Evolutionary conservation across 2,113 vertebrate genomes (phyloP).

Genomic region (Zosterops pallidus): DNA sequence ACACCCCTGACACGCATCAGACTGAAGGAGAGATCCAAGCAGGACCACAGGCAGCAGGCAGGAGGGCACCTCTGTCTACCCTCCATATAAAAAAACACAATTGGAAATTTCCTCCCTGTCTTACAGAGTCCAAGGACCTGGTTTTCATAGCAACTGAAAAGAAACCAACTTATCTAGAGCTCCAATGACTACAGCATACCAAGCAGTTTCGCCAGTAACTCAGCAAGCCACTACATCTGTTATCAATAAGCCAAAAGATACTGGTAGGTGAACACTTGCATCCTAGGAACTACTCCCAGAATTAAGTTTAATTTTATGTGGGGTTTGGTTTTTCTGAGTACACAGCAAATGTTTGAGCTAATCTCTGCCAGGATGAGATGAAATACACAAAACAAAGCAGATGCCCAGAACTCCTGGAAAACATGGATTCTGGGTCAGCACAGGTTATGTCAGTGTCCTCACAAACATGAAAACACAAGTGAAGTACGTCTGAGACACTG

Average conservation of each 20-base stretch:
- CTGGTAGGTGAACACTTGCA: fast-evolving
- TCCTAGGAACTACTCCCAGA: not conserved
- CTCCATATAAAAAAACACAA: not conserved
- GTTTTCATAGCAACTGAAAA: not conserved
- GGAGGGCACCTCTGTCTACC: not conserved
- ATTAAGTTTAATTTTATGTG: not conserved
- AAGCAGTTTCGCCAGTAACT: not conserved
- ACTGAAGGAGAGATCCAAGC: not conserved
- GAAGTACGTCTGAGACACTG: not conserved
- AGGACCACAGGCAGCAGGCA: not conserved
- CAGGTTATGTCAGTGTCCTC: not conserved
- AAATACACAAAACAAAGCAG: not conserved
- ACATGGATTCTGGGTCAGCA: not conserved
- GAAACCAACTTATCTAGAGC: not conserved
- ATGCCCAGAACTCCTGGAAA: not conserved
- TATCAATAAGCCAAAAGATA: not conserved
- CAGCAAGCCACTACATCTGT: not conserved
- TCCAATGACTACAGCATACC: not conserved
- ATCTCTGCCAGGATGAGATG: not conserved
- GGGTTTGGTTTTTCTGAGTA: not conserved
- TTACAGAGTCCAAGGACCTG: not conserved
- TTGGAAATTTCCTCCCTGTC: not conserved
- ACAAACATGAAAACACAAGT: not conserved
- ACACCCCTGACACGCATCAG: not conserved
- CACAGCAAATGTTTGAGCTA: not conserved